Conservation (phyloP, 2,797 vertebrate species). For the Pterois miles region DNA sequence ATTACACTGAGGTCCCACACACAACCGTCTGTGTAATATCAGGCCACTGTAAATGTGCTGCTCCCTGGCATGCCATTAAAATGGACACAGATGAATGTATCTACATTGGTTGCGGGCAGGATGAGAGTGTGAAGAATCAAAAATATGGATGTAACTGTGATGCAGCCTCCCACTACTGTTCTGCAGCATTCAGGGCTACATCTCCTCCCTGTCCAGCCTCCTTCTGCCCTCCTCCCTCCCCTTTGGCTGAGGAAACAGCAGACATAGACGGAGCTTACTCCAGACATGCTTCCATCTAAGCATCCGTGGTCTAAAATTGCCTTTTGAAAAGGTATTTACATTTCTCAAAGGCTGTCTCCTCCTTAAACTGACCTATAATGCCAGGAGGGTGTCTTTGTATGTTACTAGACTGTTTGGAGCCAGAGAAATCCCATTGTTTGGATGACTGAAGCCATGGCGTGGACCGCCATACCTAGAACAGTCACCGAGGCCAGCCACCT, state of each 20-base stretch:
- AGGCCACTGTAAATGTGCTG: constrained; percentile 66
- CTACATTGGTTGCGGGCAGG: constrained; percentile 65
- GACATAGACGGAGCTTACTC: constrained; percentile 30
- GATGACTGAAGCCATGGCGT: constrained; percentile 38
- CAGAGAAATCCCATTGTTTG: constrained; percentile 55
- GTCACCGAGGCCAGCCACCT: constrained; percentile 53
- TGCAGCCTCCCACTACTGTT: constrained; percentile 63
- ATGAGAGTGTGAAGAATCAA: constrained; percentile 66
- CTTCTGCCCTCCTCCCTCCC: constrained; percentile 41
- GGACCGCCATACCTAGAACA: constrained; percentile 24
- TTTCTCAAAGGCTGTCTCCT: constrained; percentile 26
- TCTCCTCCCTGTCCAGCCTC: constrained; percentile 39
- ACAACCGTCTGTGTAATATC: constrained; percentile 77
- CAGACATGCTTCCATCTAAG: constrained; percentile 31
- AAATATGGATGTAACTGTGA: constrained; percentile 60
- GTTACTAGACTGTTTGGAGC: constrained; percentile 55
- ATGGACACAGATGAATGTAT: constrained; percentile 79
- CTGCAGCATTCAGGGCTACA: constrained; percentile 58
- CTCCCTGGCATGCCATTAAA: constrained; percentile 74
- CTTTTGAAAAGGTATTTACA: constrained; percentile 56
- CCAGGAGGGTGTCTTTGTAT: constrained; percentile 31
- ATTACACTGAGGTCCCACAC: constrained; percentile 76
- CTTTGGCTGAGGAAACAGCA: constrained; percentile 29
- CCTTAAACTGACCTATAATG: constrained; percentile 30
- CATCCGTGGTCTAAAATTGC: constrained; percentile 42